Evolutionary conservation across 2,888 invertebrate genomes (phyloP).

Genomic region (Himalopsyche kuldschensis): DNA sequence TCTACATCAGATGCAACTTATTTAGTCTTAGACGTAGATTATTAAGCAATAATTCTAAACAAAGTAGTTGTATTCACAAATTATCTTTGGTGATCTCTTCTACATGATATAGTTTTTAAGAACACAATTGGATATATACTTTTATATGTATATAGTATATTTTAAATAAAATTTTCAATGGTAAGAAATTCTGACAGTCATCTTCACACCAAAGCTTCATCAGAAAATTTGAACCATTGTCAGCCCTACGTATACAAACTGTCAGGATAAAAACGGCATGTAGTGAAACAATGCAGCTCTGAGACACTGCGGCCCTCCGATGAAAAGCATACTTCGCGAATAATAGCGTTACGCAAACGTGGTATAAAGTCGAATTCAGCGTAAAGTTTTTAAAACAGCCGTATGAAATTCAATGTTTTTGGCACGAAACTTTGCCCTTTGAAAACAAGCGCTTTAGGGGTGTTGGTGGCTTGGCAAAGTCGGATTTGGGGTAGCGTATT

Average conservation of each 20-base stretch:
- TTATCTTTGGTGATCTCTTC: too few relatives aligned
- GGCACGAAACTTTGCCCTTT: conserved; percentile 10
- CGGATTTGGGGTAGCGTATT: conserved; percentile 37
- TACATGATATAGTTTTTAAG: too few relatives aligned
- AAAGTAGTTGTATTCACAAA: too few relatives aligned
- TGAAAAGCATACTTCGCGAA: background rate
- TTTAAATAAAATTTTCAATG: too few relatives aligned
- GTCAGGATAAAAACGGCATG: background rate
- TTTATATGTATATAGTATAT: too few relatives aligned
- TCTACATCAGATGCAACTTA: too few relatives aligned
- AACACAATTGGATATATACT: too few relatives aligned
- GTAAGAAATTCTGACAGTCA: too few relatives aligned
- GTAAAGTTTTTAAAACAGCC: background rate
- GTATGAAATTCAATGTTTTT: conserved; percentile 5
- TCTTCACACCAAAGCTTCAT: background rate
- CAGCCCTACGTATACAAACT: background rate
- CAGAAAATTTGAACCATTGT: background rate
- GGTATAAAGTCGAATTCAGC: conserved; percentile 12
- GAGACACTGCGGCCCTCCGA: conserved; percentile 4
- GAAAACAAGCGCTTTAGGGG: conserved; percentile 6
- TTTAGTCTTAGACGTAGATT: too few relatives aligned
- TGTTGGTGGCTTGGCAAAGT: conserved; percentile 16
- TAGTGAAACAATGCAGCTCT: background rate
- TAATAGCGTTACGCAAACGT: background rate
- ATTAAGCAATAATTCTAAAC: too few relatives aligned